These are phyloP conservation scores for Darevskia nairensis DNA, from an alignment of 2,797 vertebrate species.

Conservation along the genomic window DNA sequence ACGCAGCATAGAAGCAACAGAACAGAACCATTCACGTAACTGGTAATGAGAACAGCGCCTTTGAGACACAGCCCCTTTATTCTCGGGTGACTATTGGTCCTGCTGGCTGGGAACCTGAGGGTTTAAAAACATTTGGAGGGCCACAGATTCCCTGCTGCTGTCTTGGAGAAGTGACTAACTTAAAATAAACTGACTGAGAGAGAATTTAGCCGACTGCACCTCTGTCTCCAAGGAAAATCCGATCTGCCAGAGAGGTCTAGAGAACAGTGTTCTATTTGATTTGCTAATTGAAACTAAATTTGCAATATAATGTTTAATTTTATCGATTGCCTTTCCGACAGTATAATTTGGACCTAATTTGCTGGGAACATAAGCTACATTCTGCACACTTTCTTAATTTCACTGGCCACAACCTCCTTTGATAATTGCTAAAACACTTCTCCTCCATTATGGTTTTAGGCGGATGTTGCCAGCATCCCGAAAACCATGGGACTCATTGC, in stretches of 20 bases:
- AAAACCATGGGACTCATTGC: slow-evolving; percentile 45
- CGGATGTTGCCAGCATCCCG: slow-evolving; percentile 38
- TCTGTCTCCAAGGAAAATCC: not conserved
- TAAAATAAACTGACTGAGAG: not conserved
- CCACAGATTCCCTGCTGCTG: too few species aligned
- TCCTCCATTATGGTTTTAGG: slow-evolving; percentile 58
- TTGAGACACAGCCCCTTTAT: too few species aligned
- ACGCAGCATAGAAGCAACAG: not conserved
- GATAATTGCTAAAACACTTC: slow-evolving; percentile 57
- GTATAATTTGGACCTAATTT: slow-evolving; percentile 62
- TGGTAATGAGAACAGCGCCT: too few species aligned
- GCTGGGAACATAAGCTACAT: slow-evolving; percentile 54
- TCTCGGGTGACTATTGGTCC: too few species aligned
- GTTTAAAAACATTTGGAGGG: too few species aligned
- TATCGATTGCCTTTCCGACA: slow-evolving; percentile 32
- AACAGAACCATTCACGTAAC: not conserved
- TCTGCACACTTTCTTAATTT: slow-evolving; percentile 55
- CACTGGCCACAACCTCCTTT: slow-evolving; percentile 47
- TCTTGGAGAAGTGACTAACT: too few species aligned
- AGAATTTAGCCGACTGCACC: not conserved
- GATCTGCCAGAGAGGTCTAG: not conserved
- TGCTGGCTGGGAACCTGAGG: too few species aligned
- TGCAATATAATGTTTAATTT: slow-evolving; percentile 48
- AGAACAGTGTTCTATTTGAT: slow-evolving; percentile 42
- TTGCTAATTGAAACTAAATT: slow-evolving; percentile 61